Evolutionary conservation across 2,888 invertebrate species (phyloP).

Genomic region (Perizoma flavofasciatum): DNA sequence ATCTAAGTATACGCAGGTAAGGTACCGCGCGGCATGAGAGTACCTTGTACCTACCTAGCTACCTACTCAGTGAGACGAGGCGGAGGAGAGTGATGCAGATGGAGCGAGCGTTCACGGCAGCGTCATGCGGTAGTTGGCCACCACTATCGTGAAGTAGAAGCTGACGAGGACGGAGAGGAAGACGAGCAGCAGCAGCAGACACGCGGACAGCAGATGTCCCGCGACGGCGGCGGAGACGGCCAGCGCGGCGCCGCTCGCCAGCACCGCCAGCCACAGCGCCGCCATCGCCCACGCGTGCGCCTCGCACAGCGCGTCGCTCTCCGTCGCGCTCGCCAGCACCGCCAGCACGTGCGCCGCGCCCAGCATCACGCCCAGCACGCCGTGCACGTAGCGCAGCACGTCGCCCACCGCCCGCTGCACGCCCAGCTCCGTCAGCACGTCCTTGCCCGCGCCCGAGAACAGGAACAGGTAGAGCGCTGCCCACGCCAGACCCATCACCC

Average conservation of each 20-base stretch:
- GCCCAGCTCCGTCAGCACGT: conserved; percentile 27
- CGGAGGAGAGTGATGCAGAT: no score
- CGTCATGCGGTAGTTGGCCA: conserved; percentile 53
- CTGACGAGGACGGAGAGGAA: conserved; percentile 34
- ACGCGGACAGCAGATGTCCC: conserved; percentile 23
- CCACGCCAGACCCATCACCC: conserved; percentile 43
- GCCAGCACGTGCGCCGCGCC: conserved; percentile 46
- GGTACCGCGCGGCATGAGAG: not conserved
- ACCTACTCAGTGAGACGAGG: no score
- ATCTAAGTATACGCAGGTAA: no score
- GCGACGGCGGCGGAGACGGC: conserved; percentile 23
- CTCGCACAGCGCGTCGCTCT: conserved; percentile 50
- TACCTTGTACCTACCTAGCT: not conserved
- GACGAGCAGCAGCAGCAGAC: conserved; percentile 8
- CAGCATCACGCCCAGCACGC: conserved; percentile 47
- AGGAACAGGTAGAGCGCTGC: conserved; percentile 41
- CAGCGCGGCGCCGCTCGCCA: conserved; percentile 22
- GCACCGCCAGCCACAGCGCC: conserved; percentile 22
- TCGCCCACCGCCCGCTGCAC: conserved; percentile 16
- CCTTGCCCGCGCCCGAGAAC: conserved; percentile 37
- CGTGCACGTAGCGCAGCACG: conserved; percentile 44
- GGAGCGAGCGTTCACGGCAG: conserved; percentile 30
- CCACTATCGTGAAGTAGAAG: conserved; percentile 47
- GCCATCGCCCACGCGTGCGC: conserved; percentile 52
- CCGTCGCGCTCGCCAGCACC: conserved; percentile 37